Percentiles rank a stretch among this genome's conserved stretches.
These are phyloP conservation scores for Squalus acanthias DNA, from an alignment of 2,797 vertebrate genomes.

Conservation along the genomic window DNA sequence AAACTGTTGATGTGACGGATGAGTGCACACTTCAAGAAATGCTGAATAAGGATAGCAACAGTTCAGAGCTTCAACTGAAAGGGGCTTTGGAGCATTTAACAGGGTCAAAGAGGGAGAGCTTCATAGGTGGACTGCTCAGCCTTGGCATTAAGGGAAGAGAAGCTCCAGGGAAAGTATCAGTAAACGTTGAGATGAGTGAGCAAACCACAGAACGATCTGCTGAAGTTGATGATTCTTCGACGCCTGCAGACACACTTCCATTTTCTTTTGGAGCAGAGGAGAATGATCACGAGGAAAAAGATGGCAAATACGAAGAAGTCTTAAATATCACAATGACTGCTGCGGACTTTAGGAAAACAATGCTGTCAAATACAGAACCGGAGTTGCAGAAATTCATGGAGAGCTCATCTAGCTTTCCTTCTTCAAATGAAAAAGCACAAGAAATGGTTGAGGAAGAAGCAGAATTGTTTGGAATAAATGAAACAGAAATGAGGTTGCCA, in stretches of 20 bases:
- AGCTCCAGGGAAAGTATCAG: constrained; percentile 60
- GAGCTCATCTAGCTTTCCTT: background rate
- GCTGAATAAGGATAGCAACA: constrained; percentile 63
- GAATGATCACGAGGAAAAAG: constrained; percentile 60
- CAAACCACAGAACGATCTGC: constrained; percentile 64
- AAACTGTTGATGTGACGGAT: constrained; percentile 68
- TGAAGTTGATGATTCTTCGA: constrained; percentile 55
- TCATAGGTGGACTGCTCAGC: constrained; percentile 73
- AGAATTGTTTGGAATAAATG: background rate
- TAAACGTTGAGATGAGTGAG: constrained; percentile 84
- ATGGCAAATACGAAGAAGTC: constrained; percentile 47
- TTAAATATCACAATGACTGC: constrained; percentile 40
- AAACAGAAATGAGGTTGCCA: background rate
- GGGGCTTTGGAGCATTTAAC: constrained; percentile 65
- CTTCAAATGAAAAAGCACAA: background rate
- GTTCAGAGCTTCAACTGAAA: constrained; percentile 41
- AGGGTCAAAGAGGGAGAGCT: constrained; percentile 62
- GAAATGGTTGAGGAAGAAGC: background rate
- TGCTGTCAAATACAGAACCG: constrained; percentile 44
- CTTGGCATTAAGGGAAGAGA: constrained; percentile 63
- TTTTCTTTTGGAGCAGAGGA: constrained; percentile 79
- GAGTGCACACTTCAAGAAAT: constrained; percentile 61
- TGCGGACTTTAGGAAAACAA: constrained; percentile 47
- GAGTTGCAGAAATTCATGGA: constrained; percentile 50
- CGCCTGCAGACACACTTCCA: constrained; percentile 48